Evolutionary conservation across 2,113 vertebrate species (phyloP), one percentile per base, ranked within the genome.

Genomic region (Verasper variegatus): DNA sequence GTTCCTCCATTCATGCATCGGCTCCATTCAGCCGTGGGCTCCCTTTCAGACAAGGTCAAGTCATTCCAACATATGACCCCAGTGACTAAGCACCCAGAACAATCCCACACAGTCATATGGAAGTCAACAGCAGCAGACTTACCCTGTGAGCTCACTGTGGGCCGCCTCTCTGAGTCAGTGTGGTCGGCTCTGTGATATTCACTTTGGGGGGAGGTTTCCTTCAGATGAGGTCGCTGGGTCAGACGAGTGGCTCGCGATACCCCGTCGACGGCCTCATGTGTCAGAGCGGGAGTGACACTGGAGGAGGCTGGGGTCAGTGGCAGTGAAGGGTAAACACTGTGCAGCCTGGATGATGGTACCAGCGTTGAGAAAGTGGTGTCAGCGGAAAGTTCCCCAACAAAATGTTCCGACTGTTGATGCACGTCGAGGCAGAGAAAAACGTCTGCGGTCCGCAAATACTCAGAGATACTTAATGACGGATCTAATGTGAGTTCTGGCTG

Each of bases 71-170:
- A 77, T 74, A 76, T 77, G 88, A 82, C 71, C 61, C 63, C 65
- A 57, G 68, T 84, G 84, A 89, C 74, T 74, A 63, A 80, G 54
- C 66, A 27, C 4, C 71, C 13, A 64, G 80, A 92, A 88, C 89
- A 91, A 87, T 83, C 73, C 71, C 62, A 55, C 27, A 23, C 56
- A 85, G 88, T 90, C 80, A 88, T 72, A 74, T 24, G 58, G 81
- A 60, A 27, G 76, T 74, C 60, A 65, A 26, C 60, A 62, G 54
- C 23, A 81, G 59, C 75, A 83, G 83, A 87, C 86, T 37, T 76
- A 84, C 87, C 81, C 76, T 23, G 66, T 83, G 84, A 76, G 69
- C 68, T 77, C 82, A 77, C 52, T 64, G 75, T 54, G 52, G 62
- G n/a, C 11, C 6, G 76, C 17, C 56, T 73, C 8, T 80, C 81